Conservation (phyloP, 2,113 vertebrate genomes). For the Paradisaea rubra region DNA sequence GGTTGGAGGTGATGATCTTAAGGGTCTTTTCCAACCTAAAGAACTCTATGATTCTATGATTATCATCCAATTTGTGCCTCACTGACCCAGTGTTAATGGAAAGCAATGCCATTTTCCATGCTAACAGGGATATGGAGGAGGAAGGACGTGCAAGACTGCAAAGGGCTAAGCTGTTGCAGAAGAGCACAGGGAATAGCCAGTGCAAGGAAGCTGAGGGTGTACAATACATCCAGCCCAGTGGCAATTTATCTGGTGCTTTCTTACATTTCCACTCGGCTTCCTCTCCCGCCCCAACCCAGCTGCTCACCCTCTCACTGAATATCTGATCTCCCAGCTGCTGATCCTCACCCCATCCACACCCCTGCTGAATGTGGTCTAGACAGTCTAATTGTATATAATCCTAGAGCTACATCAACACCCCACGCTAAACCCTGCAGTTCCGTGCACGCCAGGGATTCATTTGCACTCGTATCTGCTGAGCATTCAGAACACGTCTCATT, state of each 20-base stretch:
- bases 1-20: neutral
- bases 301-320: neutral
- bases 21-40: neutral
- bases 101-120: neutral
- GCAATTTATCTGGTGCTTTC: neutral
- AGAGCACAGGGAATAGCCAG: neutral
- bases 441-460: neutral
- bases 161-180: neutral
- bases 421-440: neutral
- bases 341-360: neutral
- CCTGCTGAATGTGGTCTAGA: slow-evolving; percentile 17
- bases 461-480: neutral
- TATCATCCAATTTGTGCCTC: neutral
- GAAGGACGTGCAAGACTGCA: neutral
- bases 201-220: neutral
- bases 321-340: slow-evolving; percentile 7
- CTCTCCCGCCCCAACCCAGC: neutral
- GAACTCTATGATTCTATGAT: neutral
- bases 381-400: slow-evolving; percentile 5
- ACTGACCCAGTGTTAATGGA: neutral
- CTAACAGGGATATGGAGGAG: neutral
- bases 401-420: neutral
- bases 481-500: neutral
- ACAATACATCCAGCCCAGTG: fast-evolving
- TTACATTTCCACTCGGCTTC: neutral